Percentiles rank a stretch among this genome's conserved stretches.
phyloP scores from a whole-genome alignment of 2,888 invertebrate species.

The Cheilosia vulpina region DNA sequence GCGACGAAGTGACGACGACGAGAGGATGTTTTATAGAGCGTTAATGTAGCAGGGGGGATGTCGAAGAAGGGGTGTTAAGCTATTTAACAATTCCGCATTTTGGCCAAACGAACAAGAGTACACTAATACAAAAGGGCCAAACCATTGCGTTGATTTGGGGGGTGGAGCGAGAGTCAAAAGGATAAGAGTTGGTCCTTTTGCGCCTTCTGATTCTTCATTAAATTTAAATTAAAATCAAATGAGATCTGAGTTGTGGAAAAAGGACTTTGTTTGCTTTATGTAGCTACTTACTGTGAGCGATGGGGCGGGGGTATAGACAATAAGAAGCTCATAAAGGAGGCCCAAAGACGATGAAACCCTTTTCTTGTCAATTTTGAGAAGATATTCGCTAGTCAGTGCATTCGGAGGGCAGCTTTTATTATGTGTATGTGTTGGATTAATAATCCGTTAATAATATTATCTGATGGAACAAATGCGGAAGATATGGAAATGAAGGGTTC shows the following conservation, averaged over 20 bases:
- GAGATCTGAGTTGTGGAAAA: conserved; percentile 77
- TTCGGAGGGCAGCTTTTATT: conserved; percentile 47
- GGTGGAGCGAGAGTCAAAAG: conserved; percentile 27
- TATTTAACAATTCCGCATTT: conserved; percentile 76
- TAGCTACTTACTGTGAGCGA: conserved; percentile 64
- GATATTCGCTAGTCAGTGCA: conserved; percentile 34
- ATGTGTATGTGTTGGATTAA: conserved; percentile 76
- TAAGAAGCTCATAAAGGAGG: conserved; percentile 63
- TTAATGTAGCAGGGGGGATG: conserved; percentile 28
- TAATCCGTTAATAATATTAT: conserved; percentile 78
- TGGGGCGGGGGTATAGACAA: conserved; percentile 20
- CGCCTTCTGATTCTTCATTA: conserved; percentile 77
- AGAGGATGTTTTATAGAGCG: conserved; percentile 59
- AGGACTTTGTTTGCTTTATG: conserved; percentile 74
- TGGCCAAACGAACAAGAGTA: conserved; percentile 73
- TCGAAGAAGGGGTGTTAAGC: conserved; percentile 66
- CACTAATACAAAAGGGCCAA: conserved; percentile 54
- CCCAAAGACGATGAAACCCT: conserved; percentile 55
- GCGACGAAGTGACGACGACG: conserved; percentile 51
- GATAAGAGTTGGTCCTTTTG: conserved; percentile 70
- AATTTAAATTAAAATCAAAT: conserved; percentile 78
- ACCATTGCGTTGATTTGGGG: not conserved
- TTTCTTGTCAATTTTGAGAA: conserved; percentile 50
- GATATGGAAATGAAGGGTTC: conserved; percentile 30
- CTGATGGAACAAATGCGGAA: conserved; percentile 71